phyloP scores from a whole-genome alignment of 1,140 invertebrate species.

The Aphelenchoides avenae region DNA sequence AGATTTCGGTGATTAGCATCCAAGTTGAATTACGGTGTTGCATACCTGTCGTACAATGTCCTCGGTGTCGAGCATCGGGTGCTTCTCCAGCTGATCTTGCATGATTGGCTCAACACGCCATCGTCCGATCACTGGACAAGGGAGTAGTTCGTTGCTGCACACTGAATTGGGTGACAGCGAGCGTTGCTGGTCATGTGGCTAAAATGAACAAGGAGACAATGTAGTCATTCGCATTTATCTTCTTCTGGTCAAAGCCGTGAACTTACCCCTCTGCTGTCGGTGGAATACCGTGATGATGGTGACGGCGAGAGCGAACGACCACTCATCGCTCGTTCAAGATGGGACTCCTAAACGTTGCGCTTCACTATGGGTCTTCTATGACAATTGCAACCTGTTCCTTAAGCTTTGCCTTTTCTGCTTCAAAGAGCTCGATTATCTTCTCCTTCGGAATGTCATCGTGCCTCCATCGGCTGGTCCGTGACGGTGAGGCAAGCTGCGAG shows the following conservation, averaged over 20 bases:
- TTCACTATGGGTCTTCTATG: neutral
- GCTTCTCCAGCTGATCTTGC: slow-evolving; percentile 96
- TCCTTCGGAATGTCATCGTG: slow-evolving; percentile 93
- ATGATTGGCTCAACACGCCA: slow-evolving; percentile 76
- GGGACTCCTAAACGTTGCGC: slow-evolving; percentile 31
- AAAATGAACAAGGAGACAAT: neutral
- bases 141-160: slow-evolving; percentile 77
- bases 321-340: slow-evolving; percentile 59
- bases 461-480: slow-evolving; percentile 69
- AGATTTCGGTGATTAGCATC: neutral
- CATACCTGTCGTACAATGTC: slow-evolving; percentile 85
- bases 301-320: slow-evolving; percentile 62
- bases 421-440: slow-evolving; percentile 91
- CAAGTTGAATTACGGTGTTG: neutral
- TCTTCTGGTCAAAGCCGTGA: slow-evolving; percentile 1
- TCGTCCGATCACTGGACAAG: slow-evolving; percentile 9
- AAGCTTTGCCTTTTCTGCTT: slow-evolving; percentile 73
- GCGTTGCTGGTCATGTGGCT: slow-evolving; percentile 1
- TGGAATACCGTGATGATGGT: slow-evolving; percentile 1
- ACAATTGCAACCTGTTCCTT: slow-evolving; percentile 15
- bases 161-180: no score
- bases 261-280: neutral
- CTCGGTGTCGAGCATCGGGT: slow-evolving; percentile 95
- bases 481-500: neutral
- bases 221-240: no score